These are phyloP conservation scores for Danio albolineatus DNA, from an alignment of 2,797 vertebrate species.

Conservation along the genomic window DNA sequence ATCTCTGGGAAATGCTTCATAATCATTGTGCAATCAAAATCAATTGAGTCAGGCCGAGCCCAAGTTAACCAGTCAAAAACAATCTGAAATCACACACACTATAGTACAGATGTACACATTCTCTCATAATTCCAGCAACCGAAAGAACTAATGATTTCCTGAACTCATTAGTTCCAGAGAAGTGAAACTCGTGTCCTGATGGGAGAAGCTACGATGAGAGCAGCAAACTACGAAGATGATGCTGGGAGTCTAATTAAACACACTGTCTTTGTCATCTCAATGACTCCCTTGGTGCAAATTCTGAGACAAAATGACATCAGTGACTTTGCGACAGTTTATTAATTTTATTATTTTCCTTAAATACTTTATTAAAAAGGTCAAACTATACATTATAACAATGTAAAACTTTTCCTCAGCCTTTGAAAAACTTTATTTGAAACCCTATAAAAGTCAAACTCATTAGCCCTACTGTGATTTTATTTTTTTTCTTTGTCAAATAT, in stretches of 20 bases:
- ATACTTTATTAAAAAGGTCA: conserved; percentile 6
- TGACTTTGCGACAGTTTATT: conserved; percentile 13
- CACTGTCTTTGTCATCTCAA: conserved; percentile 11
- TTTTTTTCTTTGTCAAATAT: too few species aligned
- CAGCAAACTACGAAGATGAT: conserved; percentile 13
- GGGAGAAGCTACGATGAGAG: neutral
- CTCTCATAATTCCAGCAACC: conserved; percentile 7
- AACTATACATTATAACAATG: neutral
- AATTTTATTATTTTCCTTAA: neutral
- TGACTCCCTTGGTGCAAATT: neutral
- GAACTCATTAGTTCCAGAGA: conserved; percentile 40
- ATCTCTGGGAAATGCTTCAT: too few species aligned
- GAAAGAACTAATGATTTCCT: conserved; percentile 34
- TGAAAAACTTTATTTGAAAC: neutral
- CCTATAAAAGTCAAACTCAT: too few species aligned
- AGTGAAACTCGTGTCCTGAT: conserved; percentile 3
- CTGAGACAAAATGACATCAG: conserved; percentile 19
- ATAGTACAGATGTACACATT: neutral
- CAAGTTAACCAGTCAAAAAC: neutral
- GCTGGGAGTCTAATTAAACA: conserved; percentile 16
- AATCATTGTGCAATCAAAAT: neutral
- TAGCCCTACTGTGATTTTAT: too few species aligned
- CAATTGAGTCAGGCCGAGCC: neutral
- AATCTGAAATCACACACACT: neutral
- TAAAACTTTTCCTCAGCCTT: neutral